Conservation (phyloP, 1,140 invertebrate genomes). For the Cotesia typhae region DNA sequence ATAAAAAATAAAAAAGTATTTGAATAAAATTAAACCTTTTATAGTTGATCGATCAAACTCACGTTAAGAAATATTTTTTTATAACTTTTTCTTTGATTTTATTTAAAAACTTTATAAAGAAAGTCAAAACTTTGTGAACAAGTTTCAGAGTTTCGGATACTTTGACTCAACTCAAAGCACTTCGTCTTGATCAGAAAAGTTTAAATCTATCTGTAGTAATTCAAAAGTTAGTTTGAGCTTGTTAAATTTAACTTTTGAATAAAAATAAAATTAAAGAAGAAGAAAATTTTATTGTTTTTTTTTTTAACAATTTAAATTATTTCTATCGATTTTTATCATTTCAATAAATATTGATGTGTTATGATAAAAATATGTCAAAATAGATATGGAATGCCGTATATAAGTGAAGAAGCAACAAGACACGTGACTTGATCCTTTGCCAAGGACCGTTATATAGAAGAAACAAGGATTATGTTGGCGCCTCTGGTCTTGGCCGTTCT, state of each 20-base stretch:
- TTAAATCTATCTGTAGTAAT: constrained; percentile 33
- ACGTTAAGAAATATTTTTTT: neutral
- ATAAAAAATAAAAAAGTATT: neutral
- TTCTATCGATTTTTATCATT: too few species aligned
- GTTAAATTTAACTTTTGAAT: constrained; percentile 25
- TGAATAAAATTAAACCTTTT: too few species aligned
- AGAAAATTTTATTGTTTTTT: neutral
- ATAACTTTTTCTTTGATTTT: too few species aligned
- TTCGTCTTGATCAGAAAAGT: constrained; percentile 38
- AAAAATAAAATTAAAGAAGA: neutral
- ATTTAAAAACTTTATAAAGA: neutral
- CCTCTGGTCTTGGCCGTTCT: constrained; percentile 47
- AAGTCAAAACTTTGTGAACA: constrained; percentile 11
- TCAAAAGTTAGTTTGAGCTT: constrained; percentile 28
- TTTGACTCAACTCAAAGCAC: constrained; percentile 1
- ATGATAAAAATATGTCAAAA: neutral
- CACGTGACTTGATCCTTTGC: constrained; percentile 30
- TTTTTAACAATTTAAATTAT: too few species aligned
- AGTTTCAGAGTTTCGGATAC: neutral
- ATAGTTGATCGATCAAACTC: constrained; percentile 36
- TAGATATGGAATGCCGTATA: neutral
- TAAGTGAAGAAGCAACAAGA: constrained; percentile 9
- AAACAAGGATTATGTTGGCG: constrained; percentile 54
- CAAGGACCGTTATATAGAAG: constrained; percentile 49
- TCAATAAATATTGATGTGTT: neutral